Evolutionary conservation across 2,888 invertebrate species (phyloP), one percentile per base, ranked within the genome.

Genomic region (Callosobruchus maculatus): DNA sequence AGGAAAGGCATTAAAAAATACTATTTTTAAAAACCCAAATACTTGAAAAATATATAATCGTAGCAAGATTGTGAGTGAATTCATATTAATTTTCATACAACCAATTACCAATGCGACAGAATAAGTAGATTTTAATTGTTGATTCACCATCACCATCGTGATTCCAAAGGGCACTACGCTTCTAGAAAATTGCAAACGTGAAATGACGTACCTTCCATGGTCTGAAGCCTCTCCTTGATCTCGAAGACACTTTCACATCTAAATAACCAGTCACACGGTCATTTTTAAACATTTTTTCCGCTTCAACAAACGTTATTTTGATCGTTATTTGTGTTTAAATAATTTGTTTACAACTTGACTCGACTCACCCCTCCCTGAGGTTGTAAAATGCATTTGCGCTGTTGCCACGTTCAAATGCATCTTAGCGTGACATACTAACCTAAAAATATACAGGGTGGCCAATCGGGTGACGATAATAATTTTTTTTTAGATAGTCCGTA

Each of bases 161-260:
- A 7, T 49, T 49, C 49, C 49, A 13, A 49, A 70, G 76, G 78
- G 75, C 76, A 70, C 68, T 71, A 30, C n/a, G n/a, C n/a, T n/a
- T n/a, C n/a, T n/a, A n/a, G n/a, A 26, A 26, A 72, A 0, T 5
- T 22, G 21, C 13, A n/a, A n/a, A n/a, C n/a, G 21, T 20, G 68
- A 7, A 21, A 68, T 22, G 5, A 68, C 87, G 85, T 86, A 91
- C 92, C 89, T 91, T 91, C 88, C 91, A 92, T 71, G 91, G 90
- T 82, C 91, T 90, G 81, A 92, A 88, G 72, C 90, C 91, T 80
- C 91, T 87, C 82, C 90, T 89, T 30, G 89, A 89, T 84, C 89
- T 90, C 72, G 89, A 89, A 49, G 91, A 91, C 83, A 91, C 90
- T 87, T 92, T 92, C 79, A 91, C 90, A 81, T 92, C 91, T 78